Conservation (phyloP, 2,797 vertebrate species). For the Chiloscyllium punctatum region DNA sequence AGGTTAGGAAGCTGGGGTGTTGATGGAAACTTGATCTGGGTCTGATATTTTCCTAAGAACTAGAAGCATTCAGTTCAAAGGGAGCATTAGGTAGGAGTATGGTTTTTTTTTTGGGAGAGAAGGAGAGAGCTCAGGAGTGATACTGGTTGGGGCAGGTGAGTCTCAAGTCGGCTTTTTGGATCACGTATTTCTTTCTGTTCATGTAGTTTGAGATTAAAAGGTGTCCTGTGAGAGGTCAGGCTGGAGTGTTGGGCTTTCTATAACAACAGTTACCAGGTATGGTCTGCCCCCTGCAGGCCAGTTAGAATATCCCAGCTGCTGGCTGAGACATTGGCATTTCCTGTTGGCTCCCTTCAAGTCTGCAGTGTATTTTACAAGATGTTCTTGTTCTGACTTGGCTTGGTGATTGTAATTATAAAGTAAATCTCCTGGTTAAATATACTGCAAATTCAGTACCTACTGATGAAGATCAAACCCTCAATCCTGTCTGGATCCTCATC, state of each 20-base stretch:
- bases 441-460: neutral
- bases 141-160: neutral
- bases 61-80: neutral
- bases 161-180: neutral
- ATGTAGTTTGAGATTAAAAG: neutral
- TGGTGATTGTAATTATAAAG: neutral
- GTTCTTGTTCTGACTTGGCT: neutral
- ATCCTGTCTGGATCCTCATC: neutral
- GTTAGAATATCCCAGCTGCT: neutral
- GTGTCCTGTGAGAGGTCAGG: neutral
- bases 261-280: no score
- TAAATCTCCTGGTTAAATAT: neutral
- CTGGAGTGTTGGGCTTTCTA: neutral
- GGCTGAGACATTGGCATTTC: constrained; percentile 12
- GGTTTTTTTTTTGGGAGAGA: neutral
- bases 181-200: neutral
- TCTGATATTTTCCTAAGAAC: neutral
- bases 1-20: neutral
- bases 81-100: neutral
- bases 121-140: neutral
- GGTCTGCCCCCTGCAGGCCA: neutral
- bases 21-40: neutral
- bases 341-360: neutral
- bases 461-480: neutral
- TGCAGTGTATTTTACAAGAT: neutral